A percentile compares a stretch with the other conserved stretches of the same genome.
Evolutionary conservation across 2,888 invertebrate genomes (phyloP).

Genomic region (Sepiola atlantica): DNA sequence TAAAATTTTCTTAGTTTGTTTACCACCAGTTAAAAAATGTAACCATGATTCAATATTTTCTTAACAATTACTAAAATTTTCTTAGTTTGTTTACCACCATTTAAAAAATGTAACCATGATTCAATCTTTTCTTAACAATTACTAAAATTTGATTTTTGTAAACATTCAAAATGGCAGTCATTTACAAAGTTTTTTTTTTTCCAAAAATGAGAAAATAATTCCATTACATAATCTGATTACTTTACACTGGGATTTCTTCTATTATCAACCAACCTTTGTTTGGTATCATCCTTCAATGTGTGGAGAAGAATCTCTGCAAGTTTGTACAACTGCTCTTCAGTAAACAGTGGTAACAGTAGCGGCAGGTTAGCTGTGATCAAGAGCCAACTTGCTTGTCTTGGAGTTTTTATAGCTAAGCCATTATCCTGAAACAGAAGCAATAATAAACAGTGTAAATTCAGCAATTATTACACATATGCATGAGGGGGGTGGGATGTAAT

Average conservation of each 20-base stretch:
- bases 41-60: no score
- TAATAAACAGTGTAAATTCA: background rate
- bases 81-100: no score
- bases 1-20: no score
- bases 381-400: slow-evolving; percentile 6
- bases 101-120: no score
- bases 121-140: no score
- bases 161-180: no score
- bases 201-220: no score
- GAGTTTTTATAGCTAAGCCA: background rate
- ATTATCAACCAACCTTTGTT: background rate
- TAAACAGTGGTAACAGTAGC: background rate
- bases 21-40: no score
- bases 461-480: background rate
- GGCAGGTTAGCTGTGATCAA: slow-evolving; percentile 36
- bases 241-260: background rate
- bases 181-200: no score
- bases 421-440: background rate
- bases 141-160: no score
- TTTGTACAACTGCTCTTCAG: background rate
- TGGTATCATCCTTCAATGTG: background rate
- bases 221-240: background rate
- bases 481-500: background rate
- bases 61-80: no score
- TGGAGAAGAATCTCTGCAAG: slow-evolving; percentile 1